These are phyloP conservation scores for Aldrovandia affinis DNA, from an alignment of 2,797 vertebrate genomes.

Conservation along the genomic window DNA sequence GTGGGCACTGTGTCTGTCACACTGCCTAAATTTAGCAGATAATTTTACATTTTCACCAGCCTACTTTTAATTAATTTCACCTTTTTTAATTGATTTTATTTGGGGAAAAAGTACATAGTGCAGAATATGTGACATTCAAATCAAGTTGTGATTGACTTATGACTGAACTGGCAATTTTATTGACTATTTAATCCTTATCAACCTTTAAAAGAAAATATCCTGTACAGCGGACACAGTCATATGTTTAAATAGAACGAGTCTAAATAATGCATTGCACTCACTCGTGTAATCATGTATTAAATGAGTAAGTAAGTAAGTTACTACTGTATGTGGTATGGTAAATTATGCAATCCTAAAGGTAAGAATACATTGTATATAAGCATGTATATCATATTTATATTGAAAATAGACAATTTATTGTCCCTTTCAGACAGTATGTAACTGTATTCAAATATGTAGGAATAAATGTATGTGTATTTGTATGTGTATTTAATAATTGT, in stretches of 20 bases:
- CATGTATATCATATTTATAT: neutral
- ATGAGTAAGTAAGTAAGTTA: neutral
- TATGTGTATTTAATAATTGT: neutral
- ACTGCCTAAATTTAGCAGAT: neutral
- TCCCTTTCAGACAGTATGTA: neutral
- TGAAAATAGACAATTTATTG: neutral
- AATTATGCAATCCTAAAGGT: neutral
- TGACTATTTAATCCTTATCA: neutral
- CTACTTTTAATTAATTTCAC: neutral
- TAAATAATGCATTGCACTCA: neutral
- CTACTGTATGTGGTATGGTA: neutral
- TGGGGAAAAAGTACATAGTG: too few relatives aligned
- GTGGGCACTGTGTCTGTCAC: neutral
- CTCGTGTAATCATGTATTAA: neutral
- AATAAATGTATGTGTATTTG: neutral
- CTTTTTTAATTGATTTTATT: neutral
- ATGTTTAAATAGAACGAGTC: neutral
- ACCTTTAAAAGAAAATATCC: neutral
- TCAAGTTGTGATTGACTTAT: neutral
- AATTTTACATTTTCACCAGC: neutral
- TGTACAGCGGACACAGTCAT: neutral
- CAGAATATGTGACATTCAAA: neutral
- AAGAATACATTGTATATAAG: neutral
- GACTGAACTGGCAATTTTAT: neutral
- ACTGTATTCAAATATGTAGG: too few relatives aligned